Percentiles rank a stretch among this genome's conserved stretches.
phyloP scores from a whole-genome alignment of 1,140 invertebrate species.

The Lepidurus apus region DNA sequence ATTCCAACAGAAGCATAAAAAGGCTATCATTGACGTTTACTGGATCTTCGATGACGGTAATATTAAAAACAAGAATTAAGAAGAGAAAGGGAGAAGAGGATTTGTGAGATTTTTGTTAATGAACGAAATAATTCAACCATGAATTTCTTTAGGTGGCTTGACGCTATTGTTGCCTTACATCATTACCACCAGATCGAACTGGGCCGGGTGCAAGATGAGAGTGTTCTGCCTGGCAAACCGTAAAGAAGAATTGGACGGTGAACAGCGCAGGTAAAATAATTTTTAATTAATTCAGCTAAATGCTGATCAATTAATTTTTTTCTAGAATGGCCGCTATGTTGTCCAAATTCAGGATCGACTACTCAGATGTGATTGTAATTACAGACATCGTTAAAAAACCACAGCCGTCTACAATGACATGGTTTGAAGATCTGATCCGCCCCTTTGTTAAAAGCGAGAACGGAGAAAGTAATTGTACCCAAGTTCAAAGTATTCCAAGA shows the following conservation, averaged over 20 bases:
- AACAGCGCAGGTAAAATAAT: conserved; percentile 70
- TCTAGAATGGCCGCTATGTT: conserved; percentile 52
- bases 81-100: background rate
- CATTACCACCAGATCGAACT: conserved; percentile 76
- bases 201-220: conserved; percentile 79
- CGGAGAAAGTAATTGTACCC: conserved; percentile 34
- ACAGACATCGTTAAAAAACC: conserved; percentile 74
- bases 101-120: too few species aligned
- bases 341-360: conserved; percentile 56
- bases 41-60: conserved; percentile 94
- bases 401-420: conserved; percentile 55
- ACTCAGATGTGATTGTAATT: conserved; percentile 51
- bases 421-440: conserved; percentile 39
- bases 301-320: conserved; percentile 29
- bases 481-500: conserved; percentile 68
- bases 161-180: conserved; percentile 79
- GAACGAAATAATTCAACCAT: too few species aligned
- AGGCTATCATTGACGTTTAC: conserved; percentile 92
- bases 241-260: conserved; percentile 82
- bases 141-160: conserved; percentile 77
- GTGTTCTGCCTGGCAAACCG: conserved; percentile 93
- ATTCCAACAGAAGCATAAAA: conserved; percentile 62
- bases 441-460: conserved; percentile 27
- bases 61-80: background rate
- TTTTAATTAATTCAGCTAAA: conserved; percentile 33